Evolutionary conservation across 2,113 vertebrate species (phyloP).

Genomic region (Sakesphorus luctuosus): DNA sequence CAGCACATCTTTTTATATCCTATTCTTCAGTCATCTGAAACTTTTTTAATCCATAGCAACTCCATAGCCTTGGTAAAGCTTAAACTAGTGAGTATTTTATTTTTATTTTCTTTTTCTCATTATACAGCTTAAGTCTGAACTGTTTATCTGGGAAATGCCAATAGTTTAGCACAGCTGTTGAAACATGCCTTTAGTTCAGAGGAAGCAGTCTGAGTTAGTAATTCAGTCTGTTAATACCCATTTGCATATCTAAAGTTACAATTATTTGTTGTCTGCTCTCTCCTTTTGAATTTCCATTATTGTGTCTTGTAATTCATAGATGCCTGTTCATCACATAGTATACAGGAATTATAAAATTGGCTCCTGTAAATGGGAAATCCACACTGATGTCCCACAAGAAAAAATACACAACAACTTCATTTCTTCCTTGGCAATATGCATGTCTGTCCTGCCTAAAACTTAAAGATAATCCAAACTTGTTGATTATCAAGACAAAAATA

Average conservation of each 20-base stretch:
- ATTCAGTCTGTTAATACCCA: background rate
- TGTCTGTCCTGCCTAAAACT: background rate
- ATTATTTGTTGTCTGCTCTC: slow-evolving; percentile 18
- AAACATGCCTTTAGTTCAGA: slow-evolving; percentile 38
- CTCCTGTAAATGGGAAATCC: slow-evolving; percentile 7
- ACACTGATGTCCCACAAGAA: slow-evolving; percentile 23
- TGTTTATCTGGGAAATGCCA: slow-evolving; percentile 2
- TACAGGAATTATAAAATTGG: slow-evolving; percentile 13
- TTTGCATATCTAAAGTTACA: slow-evolving; percentile 33
- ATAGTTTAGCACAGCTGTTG: slow-evolving; percentile 43
- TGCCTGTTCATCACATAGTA: background rate
- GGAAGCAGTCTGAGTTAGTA: background rate
- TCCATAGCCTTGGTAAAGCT: background rate
- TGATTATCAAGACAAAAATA: background rate
- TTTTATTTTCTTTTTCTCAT: background rate
- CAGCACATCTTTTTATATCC: background rate
- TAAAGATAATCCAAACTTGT: background rate
- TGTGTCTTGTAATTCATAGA: slow-evolving; percentile 14
- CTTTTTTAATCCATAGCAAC: background rate
- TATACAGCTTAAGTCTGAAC: background rate
- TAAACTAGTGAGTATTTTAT: background rate
- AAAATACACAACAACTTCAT: background rate
- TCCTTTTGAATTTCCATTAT: slow-evolving; percentile 35
- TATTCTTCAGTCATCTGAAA: background rate
- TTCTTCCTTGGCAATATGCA: slow-evolving; percentile 16